Base-by-base conservation (phyloP, 2,888 invertebrate species). In the Pollenia angustigena region DNA sequence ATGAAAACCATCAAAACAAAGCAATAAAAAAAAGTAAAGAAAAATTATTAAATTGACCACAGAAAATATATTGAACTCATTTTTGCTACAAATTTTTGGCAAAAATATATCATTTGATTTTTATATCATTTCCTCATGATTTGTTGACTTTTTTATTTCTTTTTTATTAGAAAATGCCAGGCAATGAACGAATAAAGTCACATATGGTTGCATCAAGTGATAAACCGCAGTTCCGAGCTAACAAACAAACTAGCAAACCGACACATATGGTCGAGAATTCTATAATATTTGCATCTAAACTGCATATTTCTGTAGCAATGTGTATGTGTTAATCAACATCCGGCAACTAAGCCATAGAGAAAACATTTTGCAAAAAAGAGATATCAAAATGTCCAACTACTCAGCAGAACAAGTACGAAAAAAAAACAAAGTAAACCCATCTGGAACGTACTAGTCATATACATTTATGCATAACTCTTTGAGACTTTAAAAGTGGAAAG, bases 21-120 rank as follows among this genome's bases (percentile, higher is more conserved):
- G n/a, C n/a, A n/a, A n/a, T 23, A 69, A 23, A 23, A 44, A 52
- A n/a, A n/a, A n/a, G n/a, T 40, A 42, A 11, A 14, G 12, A 48
- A 40, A 64, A 52, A 18, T 71, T 50, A 71, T 56, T 86, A 80
- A 76, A 83, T 86, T 83, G 75, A 81, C 86, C 83, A 80, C 80
- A 78, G 14, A 66, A 74, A 72, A 64, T 66, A 48, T 83, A 71
- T 64, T 78, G 68, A 79, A 76, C 40, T 50, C 14, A 72, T 66
- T 54, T 81, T 32, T 23, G 58, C 12, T 40, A 32, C 40, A 68
- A 10, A 56, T 56, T 50, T 68, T 76, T 80, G 62, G 46, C 50
- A 80, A 58, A 85, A 60, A 60, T 58, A 60, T 68, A 54, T n/a
- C 6, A 42, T 64, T 56, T 66, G 0, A 14, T 60, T 58, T 56